Conservation (phyloP, 2,888 invertebrate species). For the Lymantria monacha region DNA sequence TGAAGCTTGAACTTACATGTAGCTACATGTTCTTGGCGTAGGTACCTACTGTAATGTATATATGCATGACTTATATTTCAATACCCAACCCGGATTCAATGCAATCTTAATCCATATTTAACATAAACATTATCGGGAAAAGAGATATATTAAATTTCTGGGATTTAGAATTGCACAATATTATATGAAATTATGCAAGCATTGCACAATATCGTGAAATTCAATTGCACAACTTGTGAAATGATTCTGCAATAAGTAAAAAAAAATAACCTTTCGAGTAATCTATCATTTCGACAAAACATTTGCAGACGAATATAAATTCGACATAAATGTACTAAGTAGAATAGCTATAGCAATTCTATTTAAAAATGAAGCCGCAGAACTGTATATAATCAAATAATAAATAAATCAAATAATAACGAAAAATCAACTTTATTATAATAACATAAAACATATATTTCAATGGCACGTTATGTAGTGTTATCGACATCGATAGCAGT, state of each 20-base stretch:
- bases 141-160: conserved; percentile 32
- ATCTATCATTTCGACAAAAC: too few relatives aligned
- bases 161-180: conserved; percentile 37
- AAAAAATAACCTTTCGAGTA: neutral
- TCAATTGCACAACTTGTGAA: conserved; percentile 20
- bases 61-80: conserved; percentile 32
- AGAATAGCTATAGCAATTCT: neutral
- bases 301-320: neutral
- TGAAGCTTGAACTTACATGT: too few relatives aligned
- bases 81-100: conserved; percentile 22
- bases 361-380: conserved; percentile 8
- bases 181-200: conserved; percentile 26
- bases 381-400: conserved; percentile 16
- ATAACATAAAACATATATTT: conserved; percentile 1
- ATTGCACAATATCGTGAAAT: conserved; percentile 38
- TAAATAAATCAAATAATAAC: neutral
- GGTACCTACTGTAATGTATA: too few relatives aligned
- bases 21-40: conserved; percentile 41
- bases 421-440: conserved; percentile 3
- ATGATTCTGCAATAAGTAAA: conserved; percentile 26
- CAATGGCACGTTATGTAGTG: neutral
- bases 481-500: conserved; percentile 10
- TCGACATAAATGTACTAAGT: neutral
- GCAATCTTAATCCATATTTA: conserved; percentile 37
- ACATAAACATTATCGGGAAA: conserved; percentile 21